Percentiles rank a stretch among this genome's conserved stretches.
These are phyloP conservation scores for Pteronura brasiliensis DNA, from an alignment of 2,113 vertebrate genomes.

Conservation along the genomic window DNA sequence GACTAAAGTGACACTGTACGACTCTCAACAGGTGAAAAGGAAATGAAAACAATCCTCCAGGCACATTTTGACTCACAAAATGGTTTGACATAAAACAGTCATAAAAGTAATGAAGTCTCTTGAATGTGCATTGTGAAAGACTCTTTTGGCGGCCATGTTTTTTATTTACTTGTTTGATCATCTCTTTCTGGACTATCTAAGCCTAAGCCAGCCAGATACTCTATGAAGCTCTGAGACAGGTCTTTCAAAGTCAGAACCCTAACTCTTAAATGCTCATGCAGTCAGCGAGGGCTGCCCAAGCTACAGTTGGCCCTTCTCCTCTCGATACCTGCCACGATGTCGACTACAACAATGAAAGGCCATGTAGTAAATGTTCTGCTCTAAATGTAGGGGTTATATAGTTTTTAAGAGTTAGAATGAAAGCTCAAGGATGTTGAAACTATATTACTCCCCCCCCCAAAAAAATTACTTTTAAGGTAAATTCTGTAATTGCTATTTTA, in stretches of 20 bases:
- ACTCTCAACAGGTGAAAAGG: background rate
- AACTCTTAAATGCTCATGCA: background rate
- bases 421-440: background rate
- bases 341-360: background rate
- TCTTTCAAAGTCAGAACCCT: background rate
- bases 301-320: background rate
- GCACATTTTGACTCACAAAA: background rate
- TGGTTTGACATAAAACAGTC: background rate
- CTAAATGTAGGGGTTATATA: background rate
- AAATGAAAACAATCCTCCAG: background rate
- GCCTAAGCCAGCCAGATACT: background rate
- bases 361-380: background rate
- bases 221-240: background rate
- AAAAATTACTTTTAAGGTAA: background rate
- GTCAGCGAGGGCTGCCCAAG: background rate
- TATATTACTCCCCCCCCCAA: background rate
- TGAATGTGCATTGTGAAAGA: background rate
- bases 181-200: background rate
- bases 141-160: background rate
- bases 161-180: background rate
- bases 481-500: background rate
- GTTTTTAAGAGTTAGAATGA: background rate
- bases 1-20: background rate
- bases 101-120: background rate
- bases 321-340: background rate